phyloP scores from a whole-genome alignment of 2,888 invertebrate species.

The Drosophila seclusa region DNA sequence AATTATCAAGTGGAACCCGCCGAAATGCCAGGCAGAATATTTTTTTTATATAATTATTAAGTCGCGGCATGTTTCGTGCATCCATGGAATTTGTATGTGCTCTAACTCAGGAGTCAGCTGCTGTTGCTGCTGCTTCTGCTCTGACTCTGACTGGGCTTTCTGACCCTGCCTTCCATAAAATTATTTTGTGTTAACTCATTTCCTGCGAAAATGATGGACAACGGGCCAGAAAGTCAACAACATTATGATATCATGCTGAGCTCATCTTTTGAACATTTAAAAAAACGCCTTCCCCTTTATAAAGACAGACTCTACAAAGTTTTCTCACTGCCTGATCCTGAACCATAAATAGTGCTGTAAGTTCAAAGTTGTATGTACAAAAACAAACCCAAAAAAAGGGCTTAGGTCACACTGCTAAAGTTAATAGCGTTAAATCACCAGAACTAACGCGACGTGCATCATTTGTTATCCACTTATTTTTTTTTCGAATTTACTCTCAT shows the following conservation, averaged over 20 bases:
- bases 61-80: conserved; percentile 66
- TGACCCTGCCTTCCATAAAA: conserved; percentile 39
- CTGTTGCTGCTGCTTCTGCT: conserved; percentile 4
- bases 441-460: conserved; percentile 12
- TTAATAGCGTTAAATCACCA: conserved; percentile 24
- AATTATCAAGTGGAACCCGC: conserved; percentile 67
- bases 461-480: not conserved
- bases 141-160: conserved; percentile 19
- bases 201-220: conserved; percentile 75
- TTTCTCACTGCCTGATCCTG: conserved; percentile 46
- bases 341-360: conserved; percentile 14
- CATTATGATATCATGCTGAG: conserved; percentile 73
- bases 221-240: conserved; percentile 23
- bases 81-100: conserved; percentile 50
- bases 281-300: not conserved
- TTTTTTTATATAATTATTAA: conserved; percentile 73
- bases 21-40: conserved; percentile 9
- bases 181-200: conserved; percentile 66
- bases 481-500: not conserved
- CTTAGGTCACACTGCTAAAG: conserved; percentile 17
- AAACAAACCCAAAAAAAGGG: conserved; percentile 19
- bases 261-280: conserved; percentile 36
- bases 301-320: conserved; percentile 8
- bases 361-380: conserved; percentile 50
- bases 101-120: conserved; percentile 27